Conservation (phyloP, 2,888 invertebrate genomes). For the Therioaphis trifolii region DNA sequence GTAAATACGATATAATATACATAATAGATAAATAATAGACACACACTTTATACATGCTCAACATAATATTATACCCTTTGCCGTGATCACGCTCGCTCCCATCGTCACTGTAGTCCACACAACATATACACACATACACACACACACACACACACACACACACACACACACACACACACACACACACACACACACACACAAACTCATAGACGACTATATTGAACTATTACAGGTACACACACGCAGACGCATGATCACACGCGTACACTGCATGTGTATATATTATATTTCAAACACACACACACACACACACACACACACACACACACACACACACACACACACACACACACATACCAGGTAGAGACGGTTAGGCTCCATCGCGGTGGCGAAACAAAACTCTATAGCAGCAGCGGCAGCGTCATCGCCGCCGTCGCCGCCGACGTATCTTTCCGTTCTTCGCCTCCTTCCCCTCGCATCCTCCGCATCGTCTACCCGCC, state of each 20-base stretch:
- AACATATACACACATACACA: not conserved
- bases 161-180: not conserved
- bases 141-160: not conserved
- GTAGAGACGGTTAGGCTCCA: constrained; percentile 46
- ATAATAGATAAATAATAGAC: too few species aligned
- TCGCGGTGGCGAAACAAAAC: constrained; percentile 2
- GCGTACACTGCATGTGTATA: too few species aligned
- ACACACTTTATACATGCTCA: too few species aligned
- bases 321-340: not conserved
- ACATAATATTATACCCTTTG: not conserved
- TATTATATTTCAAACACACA: too few species aligned
- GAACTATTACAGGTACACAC: not conserved
- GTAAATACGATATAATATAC: not conserved
- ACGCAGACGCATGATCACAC: not conserved
- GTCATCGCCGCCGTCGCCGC: not conserved
- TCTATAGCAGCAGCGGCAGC: not conserved
- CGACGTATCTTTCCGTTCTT: constrained; percentile 17
- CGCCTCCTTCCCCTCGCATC: not conserved
- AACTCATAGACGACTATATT: too few species aligned
- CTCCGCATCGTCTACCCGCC: not conserved
- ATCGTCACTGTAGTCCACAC: not conserved
- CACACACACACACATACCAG: not conserved
- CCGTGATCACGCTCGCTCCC: not conserved
- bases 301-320: too few species aligned
- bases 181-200: not conserved